Base-by-base conservation (phyloP, 2,888 invertebrate species). In the Brachyopa scutellaris region DNA sequence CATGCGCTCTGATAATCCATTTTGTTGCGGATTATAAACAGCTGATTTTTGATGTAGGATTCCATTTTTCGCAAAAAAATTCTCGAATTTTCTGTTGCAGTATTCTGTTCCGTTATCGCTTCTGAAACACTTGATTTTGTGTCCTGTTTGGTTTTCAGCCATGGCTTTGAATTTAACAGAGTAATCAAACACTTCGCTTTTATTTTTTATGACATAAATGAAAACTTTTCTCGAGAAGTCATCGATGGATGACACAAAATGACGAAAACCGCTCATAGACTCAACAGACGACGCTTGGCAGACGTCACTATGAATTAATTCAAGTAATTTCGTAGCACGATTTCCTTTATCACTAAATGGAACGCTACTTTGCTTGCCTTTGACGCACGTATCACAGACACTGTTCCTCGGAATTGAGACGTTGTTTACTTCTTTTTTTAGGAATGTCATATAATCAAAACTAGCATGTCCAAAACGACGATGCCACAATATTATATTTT, bases 211-310 rank as follows among this genome's bases (percentile, higher is more conserved):
- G 31, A 33, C n/a, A 31, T 33, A 53, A 33, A 53, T 21, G 19
- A 53, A 53, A 33, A 51, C 13, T 21, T 17, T 51, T 26, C 6
- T 31, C 3, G 57, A 57, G 47, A 49, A 51, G 19, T 33, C 31
- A 19, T 31, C 33, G 33, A 33, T 85, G 49, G 89, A 87, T 2
- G 87, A 87, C 21, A 88, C 67, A 61, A 89, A 88, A 77, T 89
- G 89, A 67, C 79, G 86, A 4, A 84, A 84, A 7, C 88, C 87
- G 15, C 87, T 87, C 2, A 85, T 38, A 1, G 89, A 89, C 15
- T 66, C 45, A 2, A 79, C 79, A 64, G 88, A 86, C 87, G 89
- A 88, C 2, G 88, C 88, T 26, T 89, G 88, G 84, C 88, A 88
- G 8, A 89, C 66, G 78, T 89, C 89, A 7, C 87, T 64, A 67